Evolutionary conservation across 2,797 vertebrate species (phyloP).

Genomic region (Ataeniobius toweri): DNA sequence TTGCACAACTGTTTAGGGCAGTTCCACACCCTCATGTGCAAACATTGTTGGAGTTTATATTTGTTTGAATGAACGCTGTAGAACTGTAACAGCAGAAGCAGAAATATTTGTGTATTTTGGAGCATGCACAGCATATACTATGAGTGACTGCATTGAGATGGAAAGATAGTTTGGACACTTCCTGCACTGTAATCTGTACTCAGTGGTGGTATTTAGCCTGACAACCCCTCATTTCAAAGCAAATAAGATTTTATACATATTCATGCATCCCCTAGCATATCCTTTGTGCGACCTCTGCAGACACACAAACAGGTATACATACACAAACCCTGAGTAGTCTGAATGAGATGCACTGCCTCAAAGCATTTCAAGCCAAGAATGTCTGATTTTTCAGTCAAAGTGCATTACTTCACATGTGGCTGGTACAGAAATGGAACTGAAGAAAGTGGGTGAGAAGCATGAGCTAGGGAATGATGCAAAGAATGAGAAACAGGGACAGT

Average conservation of each 20-base stretch:
- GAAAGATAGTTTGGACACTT: conserved; percentile 35
- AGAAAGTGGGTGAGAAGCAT: conserved; percentile 12
- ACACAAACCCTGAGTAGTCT: conserved; percentile 15
- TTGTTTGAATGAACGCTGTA: neutral
- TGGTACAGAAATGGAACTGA: conserved; percentile 26
- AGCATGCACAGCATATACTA: conserved; percentile 9
- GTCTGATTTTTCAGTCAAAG: conserved; percentile 53
- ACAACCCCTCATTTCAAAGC: conserved; percentile 54
- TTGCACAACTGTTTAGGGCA: conserved; percentile 18
- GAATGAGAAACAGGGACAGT: conserved; percentile 11
- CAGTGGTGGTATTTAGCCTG: conserved; percentile 51
- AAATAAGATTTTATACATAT: conserved; percentile 63
- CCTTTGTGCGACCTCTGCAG: conserved; percentile 54
- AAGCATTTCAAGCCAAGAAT: conserved; percentile 34
- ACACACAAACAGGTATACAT: conserved; percentile 17
- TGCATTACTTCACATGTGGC: conserved; percentile 41
- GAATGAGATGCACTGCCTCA: conserved; percentile 24
- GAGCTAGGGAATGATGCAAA: conserved; percentile 20
- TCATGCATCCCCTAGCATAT: conserved; percentile 51
- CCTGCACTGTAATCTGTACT: conserved; percentile 51
- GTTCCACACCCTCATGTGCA: conserved; percentile 2
- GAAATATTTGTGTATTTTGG: conserved; percentile 14
- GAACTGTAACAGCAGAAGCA: conserved; percentile 2
- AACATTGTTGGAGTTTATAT: conserved; percentile 17
- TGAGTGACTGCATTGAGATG: conserved; percentile 36